Base-by-base conservation (phyloP, 92 coral and sea anemone genomes). In the Parazoanthus darwini region DNA sequence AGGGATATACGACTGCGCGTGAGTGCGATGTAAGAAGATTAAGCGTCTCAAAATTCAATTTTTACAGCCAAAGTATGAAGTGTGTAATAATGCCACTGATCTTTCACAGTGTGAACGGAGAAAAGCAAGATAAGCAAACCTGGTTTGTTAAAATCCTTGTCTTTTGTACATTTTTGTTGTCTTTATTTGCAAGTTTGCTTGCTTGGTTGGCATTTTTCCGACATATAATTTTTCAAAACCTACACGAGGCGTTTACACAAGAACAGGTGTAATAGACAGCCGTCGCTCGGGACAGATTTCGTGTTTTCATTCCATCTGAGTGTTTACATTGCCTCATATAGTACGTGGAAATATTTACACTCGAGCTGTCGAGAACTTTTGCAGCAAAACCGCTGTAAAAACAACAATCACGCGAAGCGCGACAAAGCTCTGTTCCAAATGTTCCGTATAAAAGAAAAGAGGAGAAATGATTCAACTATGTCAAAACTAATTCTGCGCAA, bases 311-410 rank as follows among this genome's bases (percentile, higher is more conserved):
- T 58, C 66, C 23, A 58, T 15, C 23, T 3, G 6, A 58, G 23
- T 20, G 66, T 58, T 58, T 58, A 58, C 66, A 58, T 14, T 15
- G 23, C 66, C 4, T 58, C 66, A 58, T 23, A 58, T 3, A 15
- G 66, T 20, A 23, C 66, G 23, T 3, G 23, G 66, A 2, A 58
- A 58, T 58, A 15, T 51, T 50, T 22, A 9, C 44, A 13, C 48
- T 4, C n/a, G 10, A 23, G 39, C 46, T 80, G 71, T 54, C 66
- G 38, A 5, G 15, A 8, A 2, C 59, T 80, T 54, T 54, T 65
- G 35, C 84, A 54, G 14, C n/a, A 2, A 29, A 80, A 80, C 68
- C 84, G 71, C 68, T 80, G 71, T 56, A 33, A 29, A 80, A 80
- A 80, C 70, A 26, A 9, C 71, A 44, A 79, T 23, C 39, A n/a